Base-by-base conservation (phyloP, 2,797 vertebrate genomes). In the Champsocephalus gunnari region DNA sequence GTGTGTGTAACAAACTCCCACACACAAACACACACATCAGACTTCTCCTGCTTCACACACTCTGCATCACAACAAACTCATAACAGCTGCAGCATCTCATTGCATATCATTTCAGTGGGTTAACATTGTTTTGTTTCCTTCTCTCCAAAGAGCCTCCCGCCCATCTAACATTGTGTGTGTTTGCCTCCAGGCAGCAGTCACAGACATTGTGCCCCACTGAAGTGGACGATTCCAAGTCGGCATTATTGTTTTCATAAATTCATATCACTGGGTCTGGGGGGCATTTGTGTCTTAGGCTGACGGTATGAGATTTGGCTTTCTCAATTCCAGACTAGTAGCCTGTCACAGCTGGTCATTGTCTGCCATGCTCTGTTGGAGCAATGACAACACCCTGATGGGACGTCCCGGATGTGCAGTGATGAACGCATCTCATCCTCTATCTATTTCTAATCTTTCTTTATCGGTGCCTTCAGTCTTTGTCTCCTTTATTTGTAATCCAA, bases 261-360 rank as follows among this genome's bases (percentile, higher is more conserved):
- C 72, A 81, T 44, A 62, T 87, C 80, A 86, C 80, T 56, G 17
- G 67, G 62, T 4, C 24, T 28, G 24, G 24, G 24, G 72, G 75
- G 86, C 80, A 85, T 82, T 79, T 84, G 79, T 83, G 68, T 79
- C 70, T 67, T 50, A 67, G 71, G 58, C 77, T 82, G 82, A 82
- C 79, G 73, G 72, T 19, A 59, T 71, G 72, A 71, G 70, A 88
- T 32, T 61, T 51, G 50, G 51, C 50, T 85, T 75, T 85, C 50
- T 74, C 80, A 60, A 73, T 80, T 62, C 57, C 55, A 66, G 82
- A 71, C 86, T 75, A 75, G 86, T 87, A 43, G 72, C 48, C 68
- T 89, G 91, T 92, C 85, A 90, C 62, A 66, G 57, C 51, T 41
- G 65, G 67, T 87, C 80, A 75, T 51, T 73, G 77, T 80, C 34